Evolutionary conservation across 2,113 vertebrate genomes (phyloP), one percentile per base, ranked within the genome.

Genomic region (Rhea pennata): DNA sequence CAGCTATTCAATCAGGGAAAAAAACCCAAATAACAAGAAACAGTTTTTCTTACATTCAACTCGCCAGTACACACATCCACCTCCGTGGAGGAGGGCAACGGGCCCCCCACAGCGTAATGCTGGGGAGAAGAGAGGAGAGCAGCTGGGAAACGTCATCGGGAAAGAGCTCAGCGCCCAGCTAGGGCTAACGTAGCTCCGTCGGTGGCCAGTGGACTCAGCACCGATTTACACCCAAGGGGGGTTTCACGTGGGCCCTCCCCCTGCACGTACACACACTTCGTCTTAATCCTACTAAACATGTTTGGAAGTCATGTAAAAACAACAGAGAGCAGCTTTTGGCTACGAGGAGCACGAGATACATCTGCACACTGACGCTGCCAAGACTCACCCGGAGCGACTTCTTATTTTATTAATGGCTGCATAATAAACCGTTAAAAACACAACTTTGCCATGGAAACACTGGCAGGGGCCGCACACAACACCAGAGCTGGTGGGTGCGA

Each of bases 381-480:
- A 94, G 94, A 87, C 89, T 95, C 93, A 92, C 80, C 85, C 77
- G 0, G 73, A 90, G 56, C 53, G 54, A 84, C 70, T 90, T 53
- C 87, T 88, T 10, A 40, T 61, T 93, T 93, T 91, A 92, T 95
- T 97, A 88, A 86, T n/a, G 94, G 87, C 89, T 83, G 31, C 53
- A 78, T 46, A 77, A 88, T 70, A 87, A 96, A 93, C 44, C 6
- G 11, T 8, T 79, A 69, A 92, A 96, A 96, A 96, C 93, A 91
- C 67, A 87, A 15, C 42, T 78, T 94, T 76, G 87, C 85, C 87
- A 95, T 93, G 90, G 96, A 95, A 96, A 96, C 91, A 33, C 31
- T 50, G 40, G 77, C 76, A 89, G 56, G 21, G 82, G 22, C 62
- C 44, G 58, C 79, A 50, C 15, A 61, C 56, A 44, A 31, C 62